A percentile compares a stretch with the other conserved stretches of the same genome.
Conservation (phyloP, 2,797 vertebrate species). For the Periparus ater region DNA sequence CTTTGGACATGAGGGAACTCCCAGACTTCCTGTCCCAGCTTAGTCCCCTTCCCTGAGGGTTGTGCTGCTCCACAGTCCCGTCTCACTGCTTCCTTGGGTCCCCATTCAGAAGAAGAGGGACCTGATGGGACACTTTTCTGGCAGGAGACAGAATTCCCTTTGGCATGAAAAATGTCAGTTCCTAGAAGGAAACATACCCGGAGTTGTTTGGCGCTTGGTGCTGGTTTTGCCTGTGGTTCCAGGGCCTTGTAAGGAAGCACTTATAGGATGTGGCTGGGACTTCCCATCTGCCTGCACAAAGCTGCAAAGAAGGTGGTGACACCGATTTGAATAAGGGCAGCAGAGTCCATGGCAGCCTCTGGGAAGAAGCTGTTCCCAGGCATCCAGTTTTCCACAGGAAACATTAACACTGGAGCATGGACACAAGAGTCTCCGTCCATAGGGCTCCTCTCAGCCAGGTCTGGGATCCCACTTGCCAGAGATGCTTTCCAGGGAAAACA, state of each 20-base stretch:
- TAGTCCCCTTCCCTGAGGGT: not conserved
- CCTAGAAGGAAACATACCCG: not conserved
- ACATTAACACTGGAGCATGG: not conserved
- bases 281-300: not conserved
- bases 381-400: not conserved
- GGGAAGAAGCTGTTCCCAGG: not conserved
- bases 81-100: not conserved
- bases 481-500: not conserved
- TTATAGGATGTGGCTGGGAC: not conserved
- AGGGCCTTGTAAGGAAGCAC: not conserved
- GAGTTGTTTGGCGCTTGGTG: rapidly evolving
- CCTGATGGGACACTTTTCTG: not conserved
- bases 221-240: not conserved
- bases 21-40: not conserved
- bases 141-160: not conserved
- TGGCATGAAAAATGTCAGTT: not conserved
- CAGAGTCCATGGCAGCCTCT: not conserved
- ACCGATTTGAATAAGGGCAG: not conserved
- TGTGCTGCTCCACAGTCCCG: not conserved
- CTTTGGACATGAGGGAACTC: not conserved
- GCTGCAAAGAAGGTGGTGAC: not conserved
- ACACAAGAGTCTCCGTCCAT: not conserved
- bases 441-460: not conserved
- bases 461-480: not conserved
- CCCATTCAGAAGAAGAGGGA: not conserved